Evolutionary conservation across 2,888 invertebrate genomes (phyloP).

Genomic region (Stenolophus ochropezus): DNA sequence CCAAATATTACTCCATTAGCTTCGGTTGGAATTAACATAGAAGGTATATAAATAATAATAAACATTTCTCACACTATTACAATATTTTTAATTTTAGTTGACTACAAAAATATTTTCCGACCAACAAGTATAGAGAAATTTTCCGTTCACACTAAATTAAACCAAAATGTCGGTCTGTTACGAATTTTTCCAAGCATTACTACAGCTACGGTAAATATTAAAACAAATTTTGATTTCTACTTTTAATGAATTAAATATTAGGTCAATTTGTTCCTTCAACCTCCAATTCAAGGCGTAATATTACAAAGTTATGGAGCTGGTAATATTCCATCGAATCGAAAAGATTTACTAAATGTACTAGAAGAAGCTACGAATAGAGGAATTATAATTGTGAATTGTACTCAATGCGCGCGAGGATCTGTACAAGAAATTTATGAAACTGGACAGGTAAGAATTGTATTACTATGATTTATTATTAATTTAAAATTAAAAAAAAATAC

Average conservation of each 20-base stretch:
- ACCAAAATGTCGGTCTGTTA: conserved; percentile 89
- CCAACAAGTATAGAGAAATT: conserved; percentile 80
- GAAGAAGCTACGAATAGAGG: conserved; percentile 83
- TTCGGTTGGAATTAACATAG: conserved; percentile 86
- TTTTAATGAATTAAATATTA: conserved; percentile 59
- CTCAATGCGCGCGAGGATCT: conserved; percentile 90
- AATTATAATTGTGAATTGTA: conserved; percentile 92
- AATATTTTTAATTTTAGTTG: conserved; percentile 73
- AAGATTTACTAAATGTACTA: conserved; percentile 86
- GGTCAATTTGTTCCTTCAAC: conserved; percentile 82
- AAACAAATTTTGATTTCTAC: neutral
- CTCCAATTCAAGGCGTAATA: conserved; percentile 86
- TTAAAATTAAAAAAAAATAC: too few species aligned
- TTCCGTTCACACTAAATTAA: conserved; percentile 82
- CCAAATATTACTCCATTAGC: conserved; percentile 92
- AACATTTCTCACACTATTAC: too few species aligned
- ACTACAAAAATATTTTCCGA: conserved; percentile 79
- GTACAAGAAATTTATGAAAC: conserved; percentile 89
- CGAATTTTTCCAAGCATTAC: conserved; percentile 95
- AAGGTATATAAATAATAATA: too few species aligned
- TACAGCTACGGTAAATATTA: conserved; percentile 76
- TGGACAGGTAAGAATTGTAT: conserved; percentile 82
- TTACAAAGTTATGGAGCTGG: conserved; percentile 95
- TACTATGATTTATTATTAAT: too few species aligned
- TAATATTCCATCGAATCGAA: conserved; percentile 90